phyloP scores from a whole-genome alignment of 2,888 invertebrate species.

The Gisinianus flammeolus region DNA sequence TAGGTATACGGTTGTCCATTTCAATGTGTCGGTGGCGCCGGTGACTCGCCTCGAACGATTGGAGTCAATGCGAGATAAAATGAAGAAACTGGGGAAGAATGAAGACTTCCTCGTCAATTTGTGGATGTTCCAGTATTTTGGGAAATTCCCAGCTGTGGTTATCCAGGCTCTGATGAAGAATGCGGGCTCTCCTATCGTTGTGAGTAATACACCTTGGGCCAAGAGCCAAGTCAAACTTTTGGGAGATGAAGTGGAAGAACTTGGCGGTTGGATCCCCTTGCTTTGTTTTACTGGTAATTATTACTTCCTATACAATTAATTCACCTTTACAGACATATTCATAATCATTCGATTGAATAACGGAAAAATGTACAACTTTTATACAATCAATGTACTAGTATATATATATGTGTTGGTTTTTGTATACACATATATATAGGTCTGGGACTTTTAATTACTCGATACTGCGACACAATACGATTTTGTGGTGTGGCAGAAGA shows the following conservation, averaged over 20 bases:
- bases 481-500: slow-evolving; percentile 53
- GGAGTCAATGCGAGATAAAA: slow-evolving; percentile 37
- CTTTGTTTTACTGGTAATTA: slow-evolving; percentile 49
- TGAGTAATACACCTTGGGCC: slow-evolving; percentile 54
- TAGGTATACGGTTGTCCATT: slow-evolving; percentile 16
- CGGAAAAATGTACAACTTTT: background rate
- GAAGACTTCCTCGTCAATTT: slow-evolving; percentile 46
- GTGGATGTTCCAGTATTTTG: slow-evolving; percentile 51
- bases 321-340: background rate
- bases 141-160: slow-evolving; percentile 48
- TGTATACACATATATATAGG: slow-evolving; percentile 44
- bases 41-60: slow-evolving; percentile 39
- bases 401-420: too few relatives aligned
- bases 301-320: background rate
- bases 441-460: slow-evolving; percentile 49
- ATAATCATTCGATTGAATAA: background rate
- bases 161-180: slow-evolving; percentile 49
- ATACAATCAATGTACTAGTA: too few relatives aligned
- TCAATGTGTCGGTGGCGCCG: background rate
- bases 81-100: slow-evolving; percentile 39
- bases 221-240: slow-evolving; percentile 43
- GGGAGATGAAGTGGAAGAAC: slow-evolving; percentile 46
- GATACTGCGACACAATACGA: slow-evolving; percentile 49
- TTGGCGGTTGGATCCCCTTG: slow-evolving; percentile 50
- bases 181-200: slow-evolving; percentile 49